Evolutionary conservation across 2,113 vertebrate species (phyloP).

Genomic region (Hypomesus transpacificus): DNA sequence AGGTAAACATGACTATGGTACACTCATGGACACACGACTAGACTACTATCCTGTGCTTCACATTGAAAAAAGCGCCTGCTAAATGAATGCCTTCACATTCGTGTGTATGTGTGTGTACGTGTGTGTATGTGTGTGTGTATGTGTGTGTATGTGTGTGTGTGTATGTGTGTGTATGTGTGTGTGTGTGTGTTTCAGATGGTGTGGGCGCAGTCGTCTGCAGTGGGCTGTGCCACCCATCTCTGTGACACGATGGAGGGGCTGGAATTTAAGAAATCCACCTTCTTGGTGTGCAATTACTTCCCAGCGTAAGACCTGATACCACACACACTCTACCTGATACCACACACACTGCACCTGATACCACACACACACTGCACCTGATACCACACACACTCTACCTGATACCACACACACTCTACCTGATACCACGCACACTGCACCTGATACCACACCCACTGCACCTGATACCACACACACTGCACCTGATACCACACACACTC

Average conservation of each 20-base stretch:
- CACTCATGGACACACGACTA: background rate
- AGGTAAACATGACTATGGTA: slow-evolving; percentile 53
- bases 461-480: too few species aligned
- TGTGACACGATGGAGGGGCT: slow-evolving; percentile 26
- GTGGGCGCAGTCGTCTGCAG: slow-evolving; percentile 28
- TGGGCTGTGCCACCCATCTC: slow-evolving; percentile 36
- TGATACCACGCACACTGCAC: too few species aligned
- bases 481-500: too few species aligned
- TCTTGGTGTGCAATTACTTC: slow-evolving; percentile 47
- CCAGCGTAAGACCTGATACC: slow-evolving; percentile 27
- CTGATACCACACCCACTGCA: too few species aligned
- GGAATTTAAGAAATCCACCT: background rate
- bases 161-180: slow-evolving; percentile 7
- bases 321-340: too few species aligned
- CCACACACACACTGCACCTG: too few species aligned
- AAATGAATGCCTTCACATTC: background rate
- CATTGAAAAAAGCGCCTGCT: background rate
- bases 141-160: background rate
- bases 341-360: too few species aligned
- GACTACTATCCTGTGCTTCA: background rate
- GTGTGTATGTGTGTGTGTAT: slow-evolving; percentile 1
- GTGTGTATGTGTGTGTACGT: slow-evolving; percentile 1
- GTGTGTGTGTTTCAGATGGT: slow-evolving; percentile 38
- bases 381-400: too few species aligned
- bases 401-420: too few species aligned